Evolutionary conservation across 1,140 invertebrate genomes (phyloP).

Genomic region (Cydia strobilella): DNA sequence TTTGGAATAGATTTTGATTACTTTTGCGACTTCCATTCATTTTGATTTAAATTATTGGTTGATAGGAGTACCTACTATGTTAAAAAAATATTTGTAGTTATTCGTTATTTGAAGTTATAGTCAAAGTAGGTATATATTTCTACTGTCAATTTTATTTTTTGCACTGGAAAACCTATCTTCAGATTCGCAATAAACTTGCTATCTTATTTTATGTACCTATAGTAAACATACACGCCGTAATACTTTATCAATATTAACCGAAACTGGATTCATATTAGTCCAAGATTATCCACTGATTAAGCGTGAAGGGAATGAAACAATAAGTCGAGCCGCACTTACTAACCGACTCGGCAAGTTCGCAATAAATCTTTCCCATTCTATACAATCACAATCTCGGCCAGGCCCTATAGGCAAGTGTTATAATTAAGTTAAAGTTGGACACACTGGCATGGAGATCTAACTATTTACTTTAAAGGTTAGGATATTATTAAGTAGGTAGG

Average conservation of each 20-base stretch:
- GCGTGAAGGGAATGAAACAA: slow-evolving; percentile 65
- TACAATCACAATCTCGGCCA: slow-evolving; percentile 64
- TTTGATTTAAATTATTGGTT: too few species aligned
- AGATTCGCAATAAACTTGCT: too few species aligned
- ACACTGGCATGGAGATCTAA: slow-evolving; percentile 41
- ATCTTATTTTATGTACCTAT: neutral
- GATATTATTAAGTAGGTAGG: too few species aligned
- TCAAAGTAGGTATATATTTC: too few species aligned
- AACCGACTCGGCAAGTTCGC: slow-evolving; percentile 66
- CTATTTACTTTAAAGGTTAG: neutral
- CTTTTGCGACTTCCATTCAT: neutral
- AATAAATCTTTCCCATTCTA: slow-evolving; percentile 69
- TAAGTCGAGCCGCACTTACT: slow-evolving; percentile 66
- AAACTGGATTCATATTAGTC: slow-evolving; percentile 62
- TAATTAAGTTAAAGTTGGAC: slow-evolving; percentile 74
- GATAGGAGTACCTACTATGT: too few species aligned
- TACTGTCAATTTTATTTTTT: too few species aligned
- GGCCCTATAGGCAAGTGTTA: slow-evolving; percentile 72
- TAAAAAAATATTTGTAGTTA: too few species aligned
- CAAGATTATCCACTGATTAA: slow-evolving; percentile 74
- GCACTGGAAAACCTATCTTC: too few species aligned
- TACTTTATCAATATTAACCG: slow-evolving; percentile 39
- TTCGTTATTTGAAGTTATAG: too few species aligned
- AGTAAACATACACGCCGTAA: neutral
- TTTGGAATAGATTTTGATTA: neutral